Percentiles rank a stretch among this genome's conserved stretches.
phyloP scores from a whole-genome alignment of 1,140 invertebrate species.

The Drosophila lini region DNA sequence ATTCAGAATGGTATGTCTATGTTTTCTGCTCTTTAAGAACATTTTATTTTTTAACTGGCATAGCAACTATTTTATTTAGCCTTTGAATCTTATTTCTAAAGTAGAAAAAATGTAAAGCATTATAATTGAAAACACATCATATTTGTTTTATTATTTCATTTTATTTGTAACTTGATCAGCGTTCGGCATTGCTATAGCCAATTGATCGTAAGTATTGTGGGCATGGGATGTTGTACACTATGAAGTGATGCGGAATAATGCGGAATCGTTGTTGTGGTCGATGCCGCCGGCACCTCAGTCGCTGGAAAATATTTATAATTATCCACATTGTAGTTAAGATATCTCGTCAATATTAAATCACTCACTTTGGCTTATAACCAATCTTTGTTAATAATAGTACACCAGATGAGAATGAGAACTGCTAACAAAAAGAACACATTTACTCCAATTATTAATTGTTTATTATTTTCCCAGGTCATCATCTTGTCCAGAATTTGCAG shows the following conservation, averaged over 20 bases:
- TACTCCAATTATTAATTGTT: slow-evolving; percentile 3
- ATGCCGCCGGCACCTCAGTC: neutral
- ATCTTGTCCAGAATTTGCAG: neutral
- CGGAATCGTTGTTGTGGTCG: neutral
- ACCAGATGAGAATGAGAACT: neutral
- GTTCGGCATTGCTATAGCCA: neutral
- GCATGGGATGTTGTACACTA: neutral
- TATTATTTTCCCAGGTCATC: slow-evolving; percentile 19
- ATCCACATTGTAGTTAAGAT: neutral
- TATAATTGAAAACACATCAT: neutral
- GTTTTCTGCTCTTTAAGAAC: too few species aligned
- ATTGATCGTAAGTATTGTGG: slow-evolving; percentile 2
- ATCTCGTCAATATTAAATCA: neutral
- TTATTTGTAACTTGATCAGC: slow-evolving; percentile 30
- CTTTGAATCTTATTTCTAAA: neutral
- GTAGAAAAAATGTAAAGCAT: neutral
- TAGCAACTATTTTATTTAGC: too few species aligned
- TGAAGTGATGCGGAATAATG: slow-evolving; percentile 6
- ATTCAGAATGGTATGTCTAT: too few species aligned
- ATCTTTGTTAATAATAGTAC: neutral
- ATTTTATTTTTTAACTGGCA: too few species aligned
- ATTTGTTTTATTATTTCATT: slow-evolving; percentile 13
- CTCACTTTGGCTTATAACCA: neutral
- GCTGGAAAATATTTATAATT: slow-evolving; percentile 1
- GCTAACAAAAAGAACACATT: neutral